phyloP scores from a whole-genome alignment of 2,888 invertebrate species.

The Parasteatoda lunata region DNA sequence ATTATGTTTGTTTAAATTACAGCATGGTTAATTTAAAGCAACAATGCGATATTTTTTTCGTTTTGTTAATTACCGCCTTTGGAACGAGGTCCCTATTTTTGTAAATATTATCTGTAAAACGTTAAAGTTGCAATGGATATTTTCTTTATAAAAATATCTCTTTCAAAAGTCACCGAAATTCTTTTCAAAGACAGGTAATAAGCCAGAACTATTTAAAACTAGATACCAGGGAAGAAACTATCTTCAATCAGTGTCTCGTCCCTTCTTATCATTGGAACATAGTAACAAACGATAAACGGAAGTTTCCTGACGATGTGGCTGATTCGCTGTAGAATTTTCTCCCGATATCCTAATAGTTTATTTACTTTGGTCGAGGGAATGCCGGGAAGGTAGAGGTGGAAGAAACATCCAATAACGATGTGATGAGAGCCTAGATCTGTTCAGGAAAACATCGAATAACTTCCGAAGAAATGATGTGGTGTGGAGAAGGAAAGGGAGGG shows the following conservation, averaged over 20 bases:
- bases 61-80: too few species aligned
- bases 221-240: too few species aligned
- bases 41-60: too few species aligned
- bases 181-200: too few species aligned
- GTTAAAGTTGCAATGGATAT: too few species aligned
- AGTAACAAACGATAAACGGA: conserved; percentile 30
- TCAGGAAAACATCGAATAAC: not conserved
- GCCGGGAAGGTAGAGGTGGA: not conserved
- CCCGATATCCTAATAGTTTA: conserved; percentile 48
- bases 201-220: too few species aligned
- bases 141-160: too few species aligned
- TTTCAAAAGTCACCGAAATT: too few species aligned
- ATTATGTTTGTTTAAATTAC: too few species aligned
- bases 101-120: too few species aligned
- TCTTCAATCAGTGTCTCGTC: not conserved
- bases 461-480: not conserved
- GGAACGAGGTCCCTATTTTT: too few species aligned
- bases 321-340: conserved; percentile 38
- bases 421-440: conserved; percentile 27
- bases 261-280: conserved; percentile 12
- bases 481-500: conserved; percentile 1
- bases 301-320: conserved; percentile 19
- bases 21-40: too few species aligned
- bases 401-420: conserved; percentile 46
- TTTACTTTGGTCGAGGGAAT: conserved; percentile 27